phyloP scores from a whole-genome alignment of 2,797 vertebrate genomes.

The Hafferia zeledoni region DNA sequence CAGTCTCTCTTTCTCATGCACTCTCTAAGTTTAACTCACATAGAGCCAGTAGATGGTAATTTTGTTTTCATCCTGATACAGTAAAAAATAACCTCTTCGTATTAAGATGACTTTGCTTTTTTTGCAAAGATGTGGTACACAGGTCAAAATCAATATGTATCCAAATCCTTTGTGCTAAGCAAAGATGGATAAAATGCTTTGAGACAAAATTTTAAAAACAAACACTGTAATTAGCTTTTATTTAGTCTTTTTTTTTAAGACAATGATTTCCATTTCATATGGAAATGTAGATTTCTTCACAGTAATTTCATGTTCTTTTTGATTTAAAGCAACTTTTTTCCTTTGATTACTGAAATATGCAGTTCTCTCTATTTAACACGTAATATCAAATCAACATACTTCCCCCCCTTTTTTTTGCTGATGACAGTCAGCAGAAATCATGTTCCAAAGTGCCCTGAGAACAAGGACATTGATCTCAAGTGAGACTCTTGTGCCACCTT shows the following conservation, averaged over 20 bases:
- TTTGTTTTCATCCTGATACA: conserved; percentile 21
- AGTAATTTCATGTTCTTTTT: conserved; percentile 69
- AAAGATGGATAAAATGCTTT: conserved; percentile 61
- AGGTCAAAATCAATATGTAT: conserved; percentile 68
- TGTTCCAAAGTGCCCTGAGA: conserved; percentile 70
- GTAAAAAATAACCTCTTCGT: conserved; percentile 61
- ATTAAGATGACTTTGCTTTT: conserved; percentile 62
- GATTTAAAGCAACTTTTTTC: conserved; percentile 69
- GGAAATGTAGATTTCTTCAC: conserved; percentile 69
- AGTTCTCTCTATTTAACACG: conserved; percentile 71
- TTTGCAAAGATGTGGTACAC: conserved; percentile 29
- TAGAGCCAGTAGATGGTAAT: conserved; percentile 2
- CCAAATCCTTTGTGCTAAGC: conserved; percentile 57
- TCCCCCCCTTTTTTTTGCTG: conserved; percentile 50
- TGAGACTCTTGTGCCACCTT: conserved; percentile 74
- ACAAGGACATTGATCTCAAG: conserved; percentile 75
- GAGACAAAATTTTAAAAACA: conserved; percentile 71
- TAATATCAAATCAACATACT: conserved; percentile 66
- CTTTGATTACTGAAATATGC: conserved; percentile 74
- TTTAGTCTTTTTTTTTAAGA: conserved; percentile 71
- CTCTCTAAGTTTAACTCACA: conserved; percentile 56
- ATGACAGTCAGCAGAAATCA: conserved; percentile 77
- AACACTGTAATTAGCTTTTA: conserved; percentile 67
- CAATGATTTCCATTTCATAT: conserved; percentile 72
- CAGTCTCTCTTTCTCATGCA: neutral